These are phyloP conservation scores for Microcebus jonahi DNA, from an alignment of 2,113 vertebrate genomes.

Conservation along the genomic window DNA sequence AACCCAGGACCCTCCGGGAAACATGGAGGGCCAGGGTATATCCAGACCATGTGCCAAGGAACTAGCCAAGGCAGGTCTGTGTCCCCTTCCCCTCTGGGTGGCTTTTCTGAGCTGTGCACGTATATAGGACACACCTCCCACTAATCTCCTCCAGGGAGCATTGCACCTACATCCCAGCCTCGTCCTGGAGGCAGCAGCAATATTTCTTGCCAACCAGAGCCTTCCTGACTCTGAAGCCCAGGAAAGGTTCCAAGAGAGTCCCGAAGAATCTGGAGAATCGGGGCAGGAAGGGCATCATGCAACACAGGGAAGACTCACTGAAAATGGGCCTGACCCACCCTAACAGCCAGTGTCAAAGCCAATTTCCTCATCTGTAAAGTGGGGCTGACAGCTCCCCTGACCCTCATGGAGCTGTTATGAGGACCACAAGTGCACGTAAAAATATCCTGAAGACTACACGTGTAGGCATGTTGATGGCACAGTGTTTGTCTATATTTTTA, in stretches of 20 bases:
- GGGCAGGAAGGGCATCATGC: background rate
- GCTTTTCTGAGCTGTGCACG: background rate
- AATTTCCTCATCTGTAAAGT: background rate
- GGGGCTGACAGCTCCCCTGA: fast-evolving
- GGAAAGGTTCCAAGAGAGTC: background rate
- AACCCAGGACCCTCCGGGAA: background rate
- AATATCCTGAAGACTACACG: fast-evolving
- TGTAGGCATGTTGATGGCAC: fast-evolving
- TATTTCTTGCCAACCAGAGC: background rate
- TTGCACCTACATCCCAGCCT: background rate
- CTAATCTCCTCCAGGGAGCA: background rate
- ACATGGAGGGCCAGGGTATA: fast-evolving
- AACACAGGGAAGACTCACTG: fast-evolving
- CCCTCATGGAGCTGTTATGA: fast-evolving
- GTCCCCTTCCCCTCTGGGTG: background rate
- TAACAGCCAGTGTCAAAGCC: background rate
- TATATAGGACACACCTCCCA: background rate
- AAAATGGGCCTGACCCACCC: fast-evolving
- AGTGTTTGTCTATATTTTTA: background rate
- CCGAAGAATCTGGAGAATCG: fast-evolving
- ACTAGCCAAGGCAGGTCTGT: no score
- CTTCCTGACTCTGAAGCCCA: background rate
- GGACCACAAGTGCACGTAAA: fast-evolving
- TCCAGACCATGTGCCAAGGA: background rate
- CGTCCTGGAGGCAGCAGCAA: background rate